Evolutionary conservation across 2,797 vertebrate species (phyloP), one percentile per base, ranked within the genome.

Genomic region (Antennarius maculatus): DNA sequence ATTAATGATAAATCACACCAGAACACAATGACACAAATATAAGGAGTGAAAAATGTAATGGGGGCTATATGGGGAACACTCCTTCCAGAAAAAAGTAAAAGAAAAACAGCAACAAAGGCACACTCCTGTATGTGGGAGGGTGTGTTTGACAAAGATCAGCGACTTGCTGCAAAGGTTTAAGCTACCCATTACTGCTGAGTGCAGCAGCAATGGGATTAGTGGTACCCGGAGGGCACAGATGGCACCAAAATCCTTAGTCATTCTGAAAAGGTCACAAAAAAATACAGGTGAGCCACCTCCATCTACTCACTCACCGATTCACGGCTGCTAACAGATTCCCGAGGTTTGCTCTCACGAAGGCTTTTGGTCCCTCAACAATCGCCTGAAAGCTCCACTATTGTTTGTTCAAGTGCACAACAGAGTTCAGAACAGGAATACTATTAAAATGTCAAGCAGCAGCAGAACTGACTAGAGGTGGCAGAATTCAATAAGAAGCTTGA

Each of bases 171-270:
- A 85, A 85, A 77, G 77, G 62, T 82, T 82, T 84, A 76, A 79
- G 83, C 77, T 77, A 79, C 61, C 80, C 82, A 82, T 91, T 86
- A 84, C 84, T 85, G 82, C 89, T 81, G 84, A 91, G 79, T 77
- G 79, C 58, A 69, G 83, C 80, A 79, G 81, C 83, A 52, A 65
- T 58, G 82, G 86, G 91, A 91, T 93, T 90, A 92, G 63, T 67
- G 84, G 67, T 77, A 81, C 89, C 88, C 58, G 67, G 75, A 68
- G 88, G 88, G 89, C 81, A 80, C 92, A 92, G 90, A 92, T 92
- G 93, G 91, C 81, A 87, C 66, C 29, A 12, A 83, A 77, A 85
- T 86, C 85, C 82, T 82, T 63, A 5, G 89, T 80, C 51, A 4
- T 54, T 68, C 66, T 56, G 74, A 79, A 91, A 92, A 92, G 91